Evolutionary conservation across 2,113 vertebrate genomes (phyloP).

Genomic region (Mesoclemmys tuberculata): DNA sequence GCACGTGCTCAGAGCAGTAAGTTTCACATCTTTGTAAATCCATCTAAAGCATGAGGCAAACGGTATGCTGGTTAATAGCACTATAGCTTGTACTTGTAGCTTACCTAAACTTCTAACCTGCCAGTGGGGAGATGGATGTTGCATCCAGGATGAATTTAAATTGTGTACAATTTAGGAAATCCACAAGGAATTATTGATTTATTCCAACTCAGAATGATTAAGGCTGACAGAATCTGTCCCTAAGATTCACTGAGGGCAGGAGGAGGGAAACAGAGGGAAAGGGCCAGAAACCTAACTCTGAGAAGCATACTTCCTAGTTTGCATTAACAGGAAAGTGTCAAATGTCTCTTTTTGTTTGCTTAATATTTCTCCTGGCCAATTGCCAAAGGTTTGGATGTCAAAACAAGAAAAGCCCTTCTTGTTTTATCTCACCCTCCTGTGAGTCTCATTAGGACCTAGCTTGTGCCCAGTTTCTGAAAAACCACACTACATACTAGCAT

Average conservation of each 20-base stretch:
- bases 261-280: fast-evolving
- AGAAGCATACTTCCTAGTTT: background rate
- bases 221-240: background rate
- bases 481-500: background rate
- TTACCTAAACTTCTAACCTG: background rate
- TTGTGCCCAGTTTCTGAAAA: background rate
- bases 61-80: background rate
- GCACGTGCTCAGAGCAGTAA: background rate
- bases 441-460: background rate
- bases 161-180: slow-evolving; percentile 13
- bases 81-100: background rate
- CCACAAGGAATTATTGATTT: background rate
- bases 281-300: background rate
- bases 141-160: background rate
- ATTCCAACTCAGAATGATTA: background rate
- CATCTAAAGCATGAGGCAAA: background rate
- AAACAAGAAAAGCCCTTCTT: background rate
- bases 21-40: background rate
- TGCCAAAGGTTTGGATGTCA: background rate
- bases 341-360: background rate
- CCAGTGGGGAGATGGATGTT: background rate
- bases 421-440: background rate
- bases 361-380: background rate
- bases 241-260: background rate
- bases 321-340: background rate